Base-by-base conservation (phyloP, 2,113 vertebrate species). In the Dasypus novemcinctus region DNA sequence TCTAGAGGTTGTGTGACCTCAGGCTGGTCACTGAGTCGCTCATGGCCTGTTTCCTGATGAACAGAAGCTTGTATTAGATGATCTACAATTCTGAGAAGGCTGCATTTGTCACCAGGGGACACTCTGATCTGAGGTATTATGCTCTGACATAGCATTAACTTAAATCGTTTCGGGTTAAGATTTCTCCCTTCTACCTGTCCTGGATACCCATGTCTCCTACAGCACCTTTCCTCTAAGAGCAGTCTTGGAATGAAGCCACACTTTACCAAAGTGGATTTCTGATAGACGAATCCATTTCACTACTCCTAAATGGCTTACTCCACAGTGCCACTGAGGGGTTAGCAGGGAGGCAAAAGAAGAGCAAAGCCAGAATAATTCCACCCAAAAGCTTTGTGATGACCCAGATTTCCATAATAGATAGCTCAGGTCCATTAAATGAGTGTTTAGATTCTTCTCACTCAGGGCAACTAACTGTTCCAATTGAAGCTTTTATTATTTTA, bases 401-500 rank as follows among this genome's bases (percentile, higher is more conserved):
- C 41, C 36, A 81, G 87, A 31, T 49, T 91, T 83, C 79, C 36
- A 5, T 68, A 52, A 61, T 5, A 66, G 75, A 52, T 1, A 36
- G 12, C 10, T 27, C 20, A 20, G 36, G 25, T 38, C 31, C 54
- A n/a, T 41, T 57, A 18, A 64, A 75, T 59, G 14, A 90, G 46
- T 31, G 59, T 38, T 93, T 64, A 78, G 52, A 85, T 79, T 84
- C 63, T 81, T 90, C 49, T 93, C 49, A 79, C 84, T 90, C 66
- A 41, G 41, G 52, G 41, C 21, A 54, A 83, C 64, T 82, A 63
- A 75, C 25, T 81, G 52, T 20, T 75, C 52, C 20, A 29, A 66
- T 1, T 52, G 74, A 87, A 95, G 57, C 74, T 54, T 78, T 71
- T 82, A 90, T 78, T 96, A 92, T 82, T 96, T 94, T 84, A 96